Percentiles rank a stretch among this genome's conserved stretches.
phyloP scores from a whole-genome alignment of 2,888 invertebrate species.

The Pseudococcus longispinus region DNA sequence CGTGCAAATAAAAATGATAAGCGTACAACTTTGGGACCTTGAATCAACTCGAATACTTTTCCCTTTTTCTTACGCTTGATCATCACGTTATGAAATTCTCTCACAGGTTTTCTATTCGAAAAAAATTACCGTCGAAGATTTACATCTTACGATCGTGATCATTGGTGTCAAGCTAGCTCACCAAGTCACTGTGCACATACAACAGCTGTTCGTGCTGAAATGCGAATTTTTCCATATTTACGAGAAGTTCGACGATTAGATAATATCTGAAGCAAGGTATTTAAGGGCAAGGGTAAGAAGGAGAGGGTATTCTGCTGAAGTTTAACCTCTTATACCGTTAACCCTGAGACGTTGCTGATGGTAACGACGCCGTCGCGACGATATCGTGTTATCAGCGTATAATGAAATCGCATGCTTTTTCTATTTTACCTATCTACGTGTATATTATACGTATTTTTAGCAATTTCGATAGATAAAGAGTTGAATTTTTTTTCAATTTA shows the following conservation, averaged over 20 bases:
- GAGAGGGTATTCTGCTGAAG: background rate
- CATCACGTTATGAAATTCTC: too few relatives aligned
- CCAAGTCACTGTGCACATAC: background rate
- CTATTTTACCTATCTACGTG: background rate
- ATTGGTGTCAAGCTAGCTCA: background rate
- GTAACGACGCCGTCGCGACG: constrained; percentile 2
- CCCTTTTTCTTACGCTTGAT: too few relatives aligned
- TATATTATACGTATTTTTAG: background rate
- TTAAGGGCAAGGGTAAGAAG: background rate
- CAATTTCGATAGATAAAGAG: too few relatives aligned
- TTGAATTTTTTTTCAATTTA: background rate
- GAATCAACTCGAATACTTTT: background rate
- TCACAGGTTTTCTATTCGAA: background rate
- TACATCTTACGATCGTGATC: background rate
- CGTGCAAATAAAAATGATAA: background rate
- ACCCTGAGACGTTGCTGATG: background rate
- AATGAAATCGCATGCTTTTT: background rate
- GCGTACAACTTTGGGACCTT: background rate
- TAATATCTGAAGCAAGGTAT: background rate
- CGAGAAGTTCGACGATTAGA: background rate
- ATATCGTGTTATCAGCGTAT: background rate
- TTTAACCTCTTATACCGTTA: background rate
- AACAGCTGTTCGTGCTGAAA: background rate
- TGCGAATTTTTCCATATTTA: background rate
- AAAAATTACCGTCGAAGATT: background rate